phyloP scores from a whole-genome alignment of 1,140 invertebrate species.

The Kradibia gibbosae region DNA sequence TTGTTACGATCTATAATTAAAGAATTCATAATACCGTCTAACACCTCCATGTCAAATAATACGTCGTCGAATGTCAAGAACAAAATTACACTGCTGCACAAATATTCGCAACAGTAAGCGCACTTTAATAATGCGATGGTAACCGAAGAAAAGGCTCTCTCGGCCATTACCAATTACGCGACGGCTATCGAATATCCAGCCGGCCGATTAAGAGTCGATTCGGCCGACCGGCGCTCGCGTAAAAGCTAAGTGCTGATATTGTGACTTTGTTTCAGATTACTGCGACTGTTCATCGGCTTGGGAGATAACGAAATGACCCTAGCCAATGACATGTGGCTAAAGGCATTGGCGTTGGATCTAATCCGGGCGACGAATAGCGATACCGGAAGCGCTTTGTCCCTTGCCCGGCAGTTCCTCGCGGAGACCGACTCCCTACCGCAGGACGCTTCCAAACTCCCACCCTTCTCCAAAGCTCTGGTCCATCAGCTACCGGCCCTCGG shows the following conservation, averaged over 20 bases:
- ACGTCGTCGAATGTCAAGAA: conserved; percentile 69
- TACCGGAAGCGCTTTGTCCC: conserved; percentile 76
- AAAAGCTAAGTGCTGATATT: not conserved
- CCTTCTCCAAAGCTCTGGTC: conserved; percentile 86
- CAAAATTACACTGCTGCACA: conserved; percentile 78
- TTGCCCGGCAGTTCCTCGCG: conserved; percentile 77
- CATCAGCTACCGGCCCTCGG: conserved; percentile 83
- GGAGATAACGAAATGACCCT: conserved; percentile 81
- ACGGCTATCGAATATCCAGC: too few species aligned
- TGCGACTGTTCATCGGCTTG: conserved; percentile 88
- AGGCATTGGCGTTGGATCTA: conserved; percentile 87
- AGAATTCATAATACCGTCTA: conserved; percentile 61
- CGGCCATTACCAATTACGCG: too few species aligned
- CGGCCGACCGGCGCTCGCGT: not conserved
- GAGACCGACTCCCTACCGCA: conserved; percentile 75
- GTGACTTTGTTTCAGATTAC: conserved; percentile 73
- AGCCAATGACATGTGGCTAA: conserved; percentile 87
- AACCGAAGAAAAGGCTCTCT: too few species aligned
- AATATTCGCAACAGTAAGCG: conserved; percentile 79
- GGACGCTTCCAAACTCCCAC: conserved; percentile 66
- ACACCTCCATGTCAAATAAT: conserved; percentile 67
- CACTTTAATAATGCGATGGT: too few species aligned
- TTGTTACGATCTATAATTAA: conserved; percentile 68
- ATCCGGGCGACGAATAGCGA: conserved; percentile 80
- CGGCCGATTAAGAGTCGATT: too few species aligned